A percentile compares a stretch with the other conserved stretches of the same genome.
Conservation (phyloP, 2,797 vertebrate species). For the Mionectes olivaceus region DNA sequence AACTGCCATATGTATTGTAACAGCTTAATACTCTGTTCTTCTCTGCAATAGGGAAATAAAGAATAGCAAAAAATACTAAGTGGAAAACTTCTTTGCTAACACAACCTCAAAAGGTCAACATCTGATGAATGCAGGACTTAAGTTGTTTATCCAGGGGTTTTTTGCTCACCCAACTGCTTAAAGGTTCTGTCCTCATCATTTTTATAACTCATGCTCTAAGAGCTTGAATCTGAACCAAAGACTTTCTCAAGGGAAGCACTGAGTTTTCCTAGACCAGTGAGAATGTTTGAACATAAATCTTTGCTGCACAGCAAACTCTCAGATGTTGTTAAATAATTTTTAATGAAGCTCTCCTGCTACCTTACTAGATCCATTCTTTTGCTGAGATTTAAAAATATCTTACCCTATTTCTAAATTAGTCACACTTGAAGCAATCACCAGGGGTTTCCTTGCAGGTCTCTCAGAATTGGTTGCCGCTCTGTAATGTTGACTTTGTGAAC, state of each 20-base stretch:
- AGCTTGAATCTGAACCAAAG: neutral
- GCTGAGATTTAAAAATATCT: neutral
- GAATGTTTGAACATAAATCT: neutral
- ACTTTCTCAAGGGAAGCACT: neutral
- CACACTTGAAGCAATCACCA: neutral
- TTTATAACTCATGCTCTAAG: neutral
- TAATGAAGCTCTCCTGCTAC: neutral
- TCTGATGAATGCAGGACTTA: neutral
- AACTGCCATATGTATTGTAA: neutral
- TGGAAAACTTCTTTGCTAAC: neutral
- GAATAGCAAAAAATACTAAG: neutral
- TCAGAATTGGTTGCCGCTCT: neutral
- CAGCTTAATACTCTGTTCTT: neutral
- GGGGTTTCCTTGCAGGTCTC: neutral
- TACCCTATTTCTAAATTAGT: slow-evolving; percentile 16
- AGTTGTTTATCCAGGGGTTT: neutral
- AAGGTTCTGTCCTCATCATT: neutral
- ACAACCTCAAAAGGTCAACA: neutral
- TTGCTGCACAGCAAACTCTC: neutral
- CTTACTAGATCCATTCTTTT: neutral
- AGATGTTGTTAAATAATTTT: neutral
- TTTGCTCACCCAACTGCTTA: neutral
- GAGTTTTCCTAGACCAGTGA: neutral
- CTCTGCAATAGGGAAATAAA: neutral
- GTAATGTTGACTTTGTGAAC: slow-evolving; percentile 50